Percentiles rank a stretch among this genome's conserved stretches.
Conservation (phyloP, 2,888 invertebrate species). For the Parochlus steinenii region DNA sequence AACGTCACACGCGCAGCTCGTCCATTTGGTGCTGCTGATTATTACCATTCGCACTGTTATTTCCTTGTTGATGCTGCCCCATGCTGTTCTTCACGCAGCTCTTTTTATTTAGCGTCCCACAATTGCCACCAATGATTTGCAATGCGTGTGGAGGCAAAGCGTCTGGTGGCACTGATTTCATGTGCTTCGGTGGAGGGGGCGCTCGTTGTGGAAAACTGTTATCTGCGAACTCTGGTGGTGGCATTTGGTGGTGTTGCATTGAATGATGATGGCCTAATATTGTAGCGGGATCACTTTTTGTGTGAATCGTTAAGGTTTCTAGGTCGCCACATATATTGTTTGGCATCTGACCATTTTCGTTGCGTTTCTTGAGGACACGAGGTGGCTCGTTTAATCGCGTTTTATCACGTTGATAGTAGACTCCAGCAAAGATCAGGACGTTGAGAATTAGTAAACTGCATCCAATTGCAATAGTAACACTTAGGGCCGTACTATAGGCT, state of each 20-base stretch:
- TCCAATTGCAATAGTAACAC: conserved; percentile 88
- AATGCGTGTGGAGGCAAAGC: conserved; percentile 58
- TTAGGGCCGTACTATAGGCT: conserved; percentile 77
- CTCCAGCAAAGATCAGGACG: conserved; percentile 84
- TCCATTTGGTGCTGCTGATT: conserved; percentile 46
- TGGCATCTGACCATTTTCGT: conserved; percentile 75
- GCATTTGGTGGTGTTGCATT: conserved; percentile 57
- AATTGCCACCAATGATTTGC: conserved; percentile 52
- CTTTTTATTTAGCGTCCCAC: conserved; percentile 60
- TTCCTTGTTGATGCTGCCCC: conserved; percentile 16
- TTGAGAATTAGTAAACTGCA: conserved; percentile 83
- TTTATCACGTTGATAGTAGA: conserved; percentile 83
- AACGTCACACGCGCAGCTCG: conserved; percentile 70
- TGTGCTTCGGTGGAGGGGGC: conserved; percentile 55
- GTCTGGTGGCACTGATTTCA: conserved; percentile 39
- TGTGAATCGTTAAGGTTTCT: conserved; percentile 37
- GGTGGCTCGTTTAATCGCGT: conserved; percentile 48
- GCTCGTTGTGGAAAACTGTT: conserved; percentile 60
- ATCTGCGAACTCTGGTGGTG: conserved; percentile 73
- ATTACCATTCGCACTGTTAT: conserved; percentile 17
- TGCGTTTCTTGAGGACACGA: conserved; percentile 45
- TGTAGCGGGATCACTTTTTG: conserved; percentile 53
- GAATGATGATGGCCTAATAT: conserved; percentile 61
- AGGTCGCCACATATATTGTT: conserved; percentile 77
- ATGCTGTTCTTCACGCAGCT: conserved; percentile 32